Evolutionary conservation across 2,888 invertebrate species (phyloP).

Genomic region (Drosophila siamana): DNA sequence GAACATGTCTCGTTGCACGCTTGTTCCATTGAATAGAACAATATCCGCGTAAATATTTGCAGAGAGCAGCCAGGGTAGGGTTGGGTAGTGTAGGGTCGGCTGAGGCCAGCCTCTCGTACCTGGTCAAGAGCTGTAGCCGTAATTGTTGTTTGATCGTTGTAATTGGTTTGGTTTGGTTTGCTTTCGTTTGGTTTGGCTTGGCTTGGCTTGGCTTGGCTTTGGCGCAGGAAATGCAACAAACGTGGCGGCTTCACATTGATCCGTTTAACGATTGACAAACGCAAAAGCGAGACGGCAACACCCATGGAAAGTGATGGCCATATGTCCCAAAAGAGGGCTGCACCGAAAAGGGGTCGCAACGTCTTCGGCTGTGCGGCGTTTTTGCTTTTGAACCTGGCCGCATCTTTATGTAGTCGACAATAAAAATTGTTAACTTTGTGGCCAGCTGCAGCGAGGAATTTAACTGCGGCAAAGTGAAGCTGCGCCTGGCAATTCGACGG

Average conservation of each 20-base stretch:
- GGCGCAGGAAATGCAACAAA: slow-evolving; percentile 74
- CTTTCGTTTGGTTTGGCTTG: slow-evolving; percentile 37
- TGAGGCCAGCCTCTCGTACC: slow-evolving; percentile 9
- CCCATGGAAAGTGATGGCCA: slow-evolving; percentile 6
- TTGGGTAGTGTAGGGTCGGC: background rate
- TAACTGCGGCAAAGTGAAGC: slow-evolving; percentile 7
- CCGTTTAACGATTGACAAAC: slow-evolving; percentile 80
- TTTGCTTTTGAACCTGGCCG: slow-evolving; percentile 56
- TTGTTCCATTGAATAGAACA: slow-evolving; percentile 73
- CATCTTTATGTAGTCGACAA: slow-evolving; percentile 69
- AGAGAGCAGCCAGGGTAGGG: slow-evolving; percentile 52
- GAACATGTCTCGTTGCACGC: slow-evolving; percentile 62
- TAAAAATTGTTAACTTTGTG: slow-evolving; percentile 72
- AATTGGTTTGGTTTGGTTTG: slow-evolving; percentile 66
- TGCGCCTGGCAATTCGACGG: background rate
- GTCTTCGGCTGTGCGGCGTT: slow-evolving; percentile 34
- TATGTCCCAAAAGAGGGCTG: slow-evolving; percentile 26
- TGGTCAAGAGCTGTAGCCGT: slow-evolving; percentile 69
- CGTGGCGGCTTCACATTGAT: slow-evolving; percentile 75
- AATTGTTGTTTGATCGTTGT: slow-evolving; percentile 82
- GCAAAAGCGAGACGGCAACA: slow-evolving; percentile 27
- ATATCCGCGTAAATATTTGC: slow-evolving; percentile 82
- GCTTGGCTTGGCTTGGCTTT: slow-evolving; percentile 27
- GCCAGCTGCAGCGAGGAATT: slow-evolving; percentile 17
- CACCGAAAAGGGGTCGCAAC: background rate